Percentiles rank a stretch among this genome's conserved stretches.
Conservation (phyloP, 64 coral and sea anemone genomes). For the Anthopleura sola region DNA sequence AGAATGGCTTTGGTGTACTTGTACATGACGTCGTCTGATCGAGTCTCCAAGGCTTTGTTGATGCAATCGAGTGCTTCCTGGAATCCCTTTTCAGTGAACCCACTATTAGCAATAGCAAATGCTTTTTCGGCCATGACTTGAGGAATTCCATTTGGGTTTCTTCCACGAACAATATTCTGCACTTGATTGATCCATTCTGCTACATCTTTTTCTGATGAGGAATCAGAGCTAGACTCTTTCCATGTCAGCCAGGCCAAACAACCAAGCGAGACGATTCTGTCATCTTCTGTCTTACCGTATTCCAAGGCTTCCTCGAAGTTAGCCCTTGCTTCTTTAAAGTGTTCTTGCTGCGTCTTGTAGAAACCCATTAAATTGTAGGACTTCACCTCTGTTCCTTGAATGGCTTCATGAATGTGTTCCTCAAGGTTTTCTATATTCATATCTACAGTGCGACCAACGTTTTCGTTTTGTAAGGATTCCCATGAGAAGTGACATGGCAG, state of each 20-base stretch:
- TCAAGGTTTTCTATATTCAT: neutral
- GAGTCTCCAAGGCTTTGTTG: neutral
- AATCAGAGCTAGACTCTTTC: neutral
- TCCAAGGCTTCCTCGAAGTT: neutral
- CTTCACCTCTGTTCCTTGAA: neutral
- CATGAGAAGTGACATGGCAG: neutral
- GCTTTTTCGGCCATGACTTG: neutral
- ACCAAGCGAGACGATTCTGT: neutral
- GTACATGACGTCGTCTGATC: neutral
- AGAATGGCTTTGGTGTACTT: neutral
- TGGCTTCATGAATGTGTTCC: neutral
- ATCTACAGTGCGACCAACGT: neutral
- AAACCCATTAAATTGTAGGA: slow-evolving; percentile 13
- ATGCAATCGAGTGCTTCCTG: neutral
- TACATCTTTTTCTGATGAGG: too few relatives aligned
- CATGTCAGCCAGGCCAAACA: slow-evolving; percentile 1
- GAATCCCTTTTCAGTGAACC: neutral
- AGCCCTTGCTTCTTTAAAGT: neutral
- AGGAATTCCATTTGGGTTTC: neutral
- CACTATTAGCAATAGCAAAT: neutral
- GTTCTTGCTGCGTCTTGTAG: neutral
- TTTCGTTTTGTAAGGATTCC: neutral
- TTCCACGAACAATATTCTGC: neutral
- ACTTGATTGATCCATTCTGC: neutral
- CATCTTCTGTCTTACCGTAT: neutral